Evolutionary conservation across 2,113 vertebrate genomes (phyloP), one percentile per base, ranked within the genome.

Genomic region (Dicerorhinus sumatrensis): DNA sequence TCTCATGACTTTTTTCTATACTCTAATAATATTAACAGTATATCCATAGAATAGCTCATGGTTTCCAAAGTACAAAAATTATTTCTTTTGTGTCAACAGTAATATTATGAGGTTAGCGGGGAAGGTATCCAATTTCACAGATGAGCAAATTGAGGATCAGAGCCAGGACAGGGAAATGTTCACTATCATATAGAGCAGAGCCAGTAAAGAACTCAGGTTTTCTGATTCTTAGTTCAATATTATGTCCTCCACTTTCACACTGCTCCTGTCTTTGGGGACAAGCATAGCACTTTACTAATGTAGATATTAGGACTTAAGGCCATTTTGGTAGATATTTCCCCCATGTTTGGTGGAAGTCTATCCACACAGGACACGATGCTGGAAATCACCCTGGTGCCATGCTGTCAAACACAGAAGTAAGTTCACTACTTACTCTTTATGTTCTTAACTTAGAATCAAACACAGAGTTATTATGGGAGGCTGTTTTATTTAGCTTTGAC

Each of bases 51-150:
- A 25, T 63, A 39, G 5, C 2, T 90, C 10, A 58, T 58, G 23
- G 31, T 89, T 94, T 94, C 46, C 54, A 96, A 84, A 46, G 67
- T 36, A 80, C 12, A 33, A 88, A 84, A 91, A 42, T 39, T 6
- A 13, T 23, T 77, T 39, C 36, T 65, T 92, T 67, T 60, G n/a
- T 58, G 36, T 95, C 39, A 75, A 14, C 12, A 82, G 54, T 16
- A 62, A 88, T 6, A 21, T 48, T 58, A 21, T 67, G 33, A 95
- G 18, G 42, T n/a, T 23, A 25, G 60, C 39, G 73, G 58, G 31
- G 58, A 65, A 87, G 63, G 31, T 10, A 39, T 5, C 39, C 23
- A 46, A 2, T 70, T 80, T 80, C 25, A 54, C 21, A 82, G 94
- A n/a, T 48, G 33, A 77, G 42, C 36, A 91, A 58, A 76, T 3